Percentiles rank a stretch among this genome's conserved stretches.
Conservation (phyloP, 2,113 vertebrate genomes). For the Tupaia tana region DNA sequence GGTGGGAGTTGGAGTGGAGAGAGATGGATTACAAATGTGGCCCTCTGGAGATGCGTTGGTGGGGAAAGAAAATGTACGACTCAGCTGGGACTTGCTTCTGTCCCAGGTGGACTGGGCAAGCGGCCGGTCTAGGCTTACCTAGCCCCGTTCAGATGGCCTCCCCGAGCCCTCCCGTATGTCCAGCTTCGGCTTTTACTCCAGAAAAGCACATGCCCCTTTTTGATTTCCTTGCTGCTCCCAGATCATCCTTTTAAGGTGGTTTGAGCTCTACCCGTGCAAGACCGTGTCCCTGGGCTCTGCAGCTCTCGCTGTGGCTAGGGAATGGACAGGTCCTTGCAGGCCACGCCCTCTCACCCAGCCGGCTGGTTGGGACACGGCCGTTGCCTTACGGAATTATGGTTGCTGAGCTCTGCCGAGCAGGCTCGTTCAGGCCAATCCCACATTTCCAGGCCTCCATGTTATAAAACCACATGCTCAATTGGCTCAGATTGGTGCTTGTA, state of each 20-base stretch:
- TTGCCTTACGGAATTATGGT: fast-evolving
- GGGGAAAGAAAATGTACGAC: neutral
- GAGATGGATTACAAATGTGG: neutral
- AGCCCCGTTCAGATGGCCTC: neutral
- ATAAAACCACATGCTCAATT: conserved; percentile 54
- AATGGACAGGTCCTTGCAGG: fast-evolving
- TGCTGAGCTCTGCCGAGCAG: neutral
- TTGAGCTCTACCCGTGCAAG: neutral
- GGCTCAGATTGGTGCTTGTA: conserved; percentile 48
- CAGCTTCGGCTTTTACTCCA: neutral
- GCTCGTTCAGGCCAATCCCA: neutral
- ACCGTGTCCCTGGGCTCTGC: neutral
- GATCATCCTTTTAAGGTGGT: too few relatives aligned
- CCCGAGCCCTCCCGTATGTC: neutral
- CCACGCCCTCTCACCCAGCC: neutral
- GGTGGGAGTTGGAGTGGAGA: too few relatives aligned
- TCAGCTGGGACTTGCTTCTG: neutral
- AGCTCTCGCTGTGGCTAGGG: fast-evolving
- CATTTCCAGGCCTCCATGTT: neutral
- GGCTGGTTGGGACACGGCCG: fast-evolving
- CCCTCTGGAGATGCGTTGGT: neutral
- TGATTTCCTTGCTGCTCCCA: neutral
- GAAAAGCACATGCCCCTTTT: neutral
- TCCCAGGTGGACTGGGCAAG: neutral
- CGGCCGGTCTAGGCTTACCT: neutral